Base-by-base conservation (phyloP, 1,140 invertebrate species). In the Temnothorax curvispinosus region DNA sequence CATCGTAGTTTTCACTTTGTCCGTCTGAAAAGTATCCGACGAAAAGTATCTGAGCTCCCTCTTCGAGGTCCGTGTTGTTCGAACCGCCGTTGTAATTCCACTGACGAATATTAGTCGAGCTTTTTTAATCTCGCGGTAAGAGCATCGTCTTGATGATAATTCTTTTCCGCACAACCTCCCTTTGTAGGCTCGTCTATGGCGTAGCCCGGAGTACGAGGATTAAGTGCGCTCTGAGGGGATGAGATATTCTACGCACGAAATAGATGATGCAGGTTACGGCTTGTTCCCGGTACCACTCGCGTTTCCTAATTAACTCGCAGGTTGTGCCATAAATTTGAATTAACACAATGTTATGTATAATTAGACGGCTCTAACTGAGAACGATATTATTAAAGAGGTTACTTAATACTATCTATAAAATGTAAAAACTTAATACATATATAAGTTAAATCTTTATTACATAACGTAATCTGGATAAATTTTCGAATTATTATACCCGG, bases 81-180 rank as follows among this genome's bases (percentile, higher is more conserved):
- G 58, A 76, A 81, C 56, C 76, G n/a, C 47, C 71, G 76, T 86
- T 86, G 60, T 65, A 77, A 69, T 56, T 58, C 8, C 32, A 65
- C 62, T 88, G 88, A 92, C 90, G 85, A 92, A 89, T 88, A 90
- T 90, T 84, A 85, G 86, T 89, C 41, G 81, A 71, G 85, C 80
- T 80, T 91, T 76, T 71, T 87, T 82, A 91, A 89, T 89, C 82
- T 86, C 54, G 41, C 65, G 41, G 18, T 35, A 0, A 75, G 35
- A 54, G 85, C 54, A 44, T 64, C 35, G 64, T 85, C 18, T 75
- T 85, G 47, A 77, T 54, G 60, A 64, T 85, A 85, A 85, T 85
- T 85, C 72, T 85, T 76, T 76, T 76, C 21, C 47, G 56, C 32
- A 27, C 27, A 27, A 27, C 78, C n/a, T 78, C 3, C 27, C 7